phyloP scores from a whole-genome alignment of 2,888 invertebrate species.

The Stegophylla sp. region DNA sequence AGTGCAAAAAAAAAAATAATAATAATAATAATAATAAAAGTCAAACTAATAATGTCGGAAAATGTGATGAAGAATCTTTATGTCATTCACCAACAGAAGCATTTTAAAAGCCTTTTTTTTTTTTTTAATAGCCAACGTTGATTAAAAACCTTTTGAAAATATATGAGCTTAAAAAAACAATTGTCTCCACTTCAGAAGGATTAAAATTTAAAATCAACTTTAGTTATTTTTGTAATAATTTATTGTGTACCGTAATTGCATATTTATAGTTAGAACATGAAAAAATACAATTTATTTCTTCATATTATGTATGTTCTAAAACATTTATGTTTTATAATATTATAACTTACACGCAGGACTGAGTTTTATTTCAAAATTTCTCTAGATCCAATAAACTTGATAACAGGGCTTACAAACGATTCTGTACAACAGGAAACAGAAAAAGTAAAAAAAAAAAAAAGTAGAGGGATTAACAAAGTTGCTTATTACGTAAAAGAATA shows the following conservation, averaged over 20 bases:
- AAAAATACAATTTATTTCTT: too few relatives aligned
- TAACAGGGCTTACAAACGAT: constrained; percentile 30
- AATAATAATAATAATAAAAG: too few relatives aligned
- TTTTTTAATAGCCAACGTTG: neutral
- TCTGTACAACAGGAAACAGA: constrained; percentile 4
- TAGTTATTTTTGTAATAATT: too few relatives aligned
- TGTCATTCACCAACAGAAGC: neutral
- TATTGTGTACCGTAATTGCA: too few relatives aligned
- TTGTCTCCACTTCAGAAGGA: too few relatives aligned
- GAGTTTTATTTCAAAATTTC: constrained; percentile 1
- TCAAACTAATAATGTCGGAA: too few relatives aligned
- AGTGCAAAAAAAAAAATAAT: too few relatives aligned
- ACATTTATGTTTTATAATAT: neutral
- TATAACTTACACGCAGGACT: neutral
- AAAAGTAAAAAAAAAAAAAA: constrained; percentile 24
- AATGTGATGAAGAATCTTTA: neutral
- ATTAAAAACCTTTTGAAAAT: neutral
- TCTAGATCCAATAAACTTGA: neutral
- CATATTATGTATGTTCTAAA: too few relatives aligned
- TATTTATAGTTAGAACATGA: too few relatives aligned
- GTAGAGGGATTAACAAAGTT: constrained; percentile 30
- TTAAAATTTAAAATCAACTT: too few relatives aligned
- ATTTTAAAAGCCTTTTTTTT: neutral
- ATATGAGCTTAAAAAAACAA: neutral
- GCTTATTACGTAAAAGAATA: constrained; percentile 32